phyloP scores from a whole-genome alignment of 2,797 vertebrate species.

The Crocidura indochinensis region DNA sequence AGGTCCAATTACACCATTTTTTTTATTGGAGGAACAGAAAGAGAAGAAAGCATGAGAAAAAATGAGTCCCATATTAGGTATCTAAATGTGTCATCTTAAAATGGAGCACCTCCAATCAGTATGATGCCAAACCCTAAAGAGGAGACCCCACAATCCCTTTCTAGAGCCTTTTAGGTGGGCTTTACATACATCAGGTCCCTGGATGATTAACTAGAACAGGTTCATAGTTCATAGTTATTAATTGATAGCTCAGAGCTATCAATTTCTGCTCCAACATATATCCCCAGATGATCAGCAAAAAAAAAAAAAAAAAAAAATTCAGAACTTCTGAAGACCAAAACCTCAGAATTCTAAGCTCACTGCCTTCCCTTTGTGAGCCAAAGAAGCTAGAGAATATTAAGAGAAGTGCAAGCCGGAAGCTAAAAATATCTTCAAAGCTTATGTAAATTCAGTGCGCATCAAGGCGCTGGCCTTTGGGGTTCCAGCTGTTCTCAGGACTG shows the following conservation, averaged over 20 bases:
- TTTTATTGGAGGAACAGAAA: neutral
- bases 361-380: constrained; percentile 59
- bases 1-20: constrained; percentile 5
- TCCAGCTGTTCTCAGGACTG: constrained; percentile 77
- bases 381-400: constrained; percentile 83
- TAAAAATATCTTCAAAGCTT: constrained; percentile 86
- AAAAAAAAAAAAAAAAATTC: constrained; percentile 76
- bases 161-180: neutral
- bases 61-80: neutral
- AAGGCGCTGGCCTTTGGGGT: constrained; percentile 68
- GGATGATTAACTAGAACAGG: neutral
- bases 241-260: neutral
- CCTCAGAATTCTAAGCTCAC: constrained; percentile 64
- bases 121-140: constrained; percentile 8
- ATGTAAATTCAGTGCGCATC: constrained; percentile 71
- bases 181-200: neutral
- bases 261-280: constrained; percentile 65
- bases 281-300: constrained; percentile 71
- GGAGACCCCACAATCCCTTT: neutral
- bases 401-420: constrained; percentile 73
- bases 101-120: constrained; percentile 10
- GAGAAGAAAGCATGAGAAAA: neutral
- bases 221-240: neutral
- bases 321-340: constrained; percentile 72
- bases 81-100: constrained; percentile 44